These are phyloP conservation scores for Rosalia funebris DNA, from an alignment of 2,888 invertebrate species.

Conservation along the genomic window DNA sequence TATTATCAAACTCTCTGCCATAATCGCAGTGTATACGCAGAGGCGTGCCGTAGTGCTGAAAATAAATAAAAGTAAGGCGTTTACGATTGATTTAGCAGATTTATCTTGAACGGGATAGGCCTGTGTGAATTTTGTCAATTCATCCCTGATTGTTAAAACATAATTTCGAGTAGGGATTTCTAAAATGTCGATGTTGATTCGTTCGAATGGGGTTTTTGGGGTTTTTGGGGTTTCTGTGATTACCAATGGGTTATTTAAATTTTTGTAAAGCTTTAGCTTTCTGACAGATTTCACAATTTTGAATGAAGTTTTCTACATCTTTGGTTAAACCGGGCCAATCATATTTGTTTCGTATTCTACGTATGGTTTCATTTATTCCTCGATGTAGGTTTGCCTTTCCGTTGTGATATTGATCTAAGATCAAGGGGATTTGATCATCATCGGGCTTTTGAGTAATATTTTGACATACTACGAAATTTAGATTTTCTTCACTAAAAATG, in stretches of 20 bases:
- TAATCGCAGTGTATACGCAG: neutral
- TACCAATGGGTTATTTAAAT: neutral
- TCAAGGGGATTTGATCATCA: neutral
- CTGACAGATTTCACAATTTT: neutral
- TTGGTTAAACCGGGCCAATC: neutral
- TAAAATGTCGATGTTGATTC: neutral
- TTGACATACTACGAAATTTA: slow-evolving; percentile 22
- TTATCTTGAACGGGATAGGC: neutral
- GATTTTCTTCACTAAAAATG: slow-evolving; percentile 26
- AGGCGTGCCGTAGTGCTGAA: neutral
- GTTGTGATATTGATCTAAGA: neutral
- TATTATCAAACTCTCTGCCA: neutral
- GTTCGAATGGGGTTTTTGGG: neutral
- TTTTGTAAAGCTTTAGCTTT: neutral
- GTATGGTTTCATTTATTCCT: neutral
- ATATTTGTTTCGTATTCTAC: neutral
- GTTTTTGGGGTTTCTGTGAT: neutral
- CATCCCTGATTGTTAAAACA: neutral
- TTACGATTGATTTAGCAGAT: neutral
- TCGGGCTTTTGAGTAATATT: neutral
- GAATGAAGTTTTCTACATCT: neutral
- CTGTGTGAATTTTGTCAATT: neutral
- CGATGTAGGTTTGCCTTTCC: neutral
- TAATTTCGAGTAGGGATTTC: neutral
- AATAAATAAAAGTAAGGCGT: neutral